Evolutionary conservation across 1,140 invertebrate species (phyloP), one percentile per base, ranked within the genome.

Genomic region (Dendrolimus kikuchii): DNA sequence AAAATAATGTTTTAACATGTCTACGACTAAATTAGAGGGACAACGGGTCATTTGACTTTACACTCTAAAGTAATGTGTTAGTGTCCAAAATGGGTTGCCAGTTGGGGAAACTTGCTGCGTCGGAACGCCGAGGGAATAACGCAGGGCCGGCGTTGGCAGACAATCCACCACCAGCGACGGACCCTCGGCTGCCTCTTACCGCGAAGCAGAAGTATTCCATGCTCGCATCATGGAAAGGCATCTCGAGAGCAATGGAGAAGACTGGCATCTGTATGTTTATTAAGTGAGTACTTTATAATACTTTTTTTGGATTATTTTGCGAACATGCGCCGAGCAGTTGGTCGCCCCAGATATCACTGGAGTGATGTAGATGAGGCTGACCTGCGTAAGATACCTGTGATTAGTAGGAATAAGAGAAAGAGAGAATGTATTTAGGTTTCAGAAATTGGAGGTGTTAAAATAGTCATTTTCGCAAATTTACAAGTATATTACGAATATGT

Each of bases 221-320:
- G 87, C 89, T 95, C 41, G 95, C 95, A 3, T 95, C 94, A 7
- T 97, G 95, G 95, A 96, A 95, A 76, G 95, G 93, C 5, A 96
- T 96, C 59, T 92, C 92, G 46, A 90, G 95, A 62, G 95, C 95
- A 2, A 94, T 96, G 90, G 94, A 95, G 80, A 91, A 93, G 8
- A 96, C 95, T 38, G 95, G 95, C 9, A 91, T 97, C 61, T 92
- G 91, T 81, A 97, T 97, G 95, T 96, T 97, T 82, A 89, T 96
- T 77, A 95, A 94, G 95, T 96, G 86, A 93, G 94, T 91, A 51
- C 5, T 53, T 43, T 46, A 42, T 8, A 37, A 38, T 52, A 43
- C n/a, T n/a, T 38, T n/a, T 49, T 48, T 45, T 46, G 36, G 6
- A 40, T 49, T 36, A 10, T 10, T 46, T 10, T 7, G 38, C 51